These are phyloP conservation scores for Reticulitermes speratus DNA, from an alignment of 1,140 invertebrate genomes.

Conservation along the genomic window DNA sequence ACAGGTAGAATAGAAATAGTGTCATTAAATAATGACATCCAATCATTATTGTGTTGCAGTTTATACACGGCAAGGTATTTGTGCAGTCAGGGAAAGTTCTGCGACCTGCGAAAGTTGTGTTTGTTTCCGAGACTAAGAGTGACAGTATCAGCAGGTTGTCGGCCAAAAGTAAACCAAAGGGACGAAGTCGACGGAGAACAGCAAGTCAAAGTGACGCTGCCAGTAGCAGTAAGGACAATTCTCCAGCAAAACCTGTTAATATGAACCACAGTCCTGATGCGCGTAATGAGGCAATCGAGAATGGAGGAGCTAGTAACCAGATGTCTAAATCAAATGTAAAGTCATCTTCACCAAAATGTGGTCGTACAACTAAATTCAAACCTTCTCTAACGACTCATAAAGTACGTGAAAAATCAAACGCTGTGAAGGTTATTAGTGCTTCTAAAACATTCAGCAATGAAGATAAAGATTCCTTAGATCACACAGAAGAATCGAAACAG, in stretches of 20 bases:
- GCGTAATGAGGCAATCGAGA: background rate
- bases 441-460: background rate
- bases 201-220: background rate
- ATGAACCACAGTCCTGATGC: too few species aligned
- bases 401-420: background rate
- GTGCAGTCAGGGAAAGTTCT: conserved; percentile 67
- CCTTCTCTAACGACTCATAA: background rate
- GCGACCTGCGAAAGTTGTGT: conserved; percentile 64
- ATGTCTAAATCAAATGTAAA: background rate
- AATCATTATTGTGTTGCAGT: conserved; percentile 50
- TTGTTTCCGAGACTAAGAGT: conserved; percentile 36
- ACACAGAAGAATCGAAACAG: background rate
- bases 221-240: background rate
- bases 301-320: background rate
- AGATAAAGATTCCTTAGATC: background rate
- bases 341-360: background rate
- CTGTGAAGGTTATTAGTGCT: background rate
- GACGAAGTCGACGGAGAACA: conserved; percentile 9
- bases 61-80: conserved; percentile 71
- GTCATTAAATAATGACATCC: conserved; percentile 30
- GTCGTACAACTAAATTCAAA: background rate
- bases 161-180: conserved; percentile 24
- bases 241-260: background rate
- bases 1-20: too few species aligned
- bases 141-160: conserved; percentile 20